A percentile compares a stretch with the other conserved stretches of the same genome.
Conservation (phyloP, 1,140 invertebrate species). For the Panagrolaimus sp. region DNA sequence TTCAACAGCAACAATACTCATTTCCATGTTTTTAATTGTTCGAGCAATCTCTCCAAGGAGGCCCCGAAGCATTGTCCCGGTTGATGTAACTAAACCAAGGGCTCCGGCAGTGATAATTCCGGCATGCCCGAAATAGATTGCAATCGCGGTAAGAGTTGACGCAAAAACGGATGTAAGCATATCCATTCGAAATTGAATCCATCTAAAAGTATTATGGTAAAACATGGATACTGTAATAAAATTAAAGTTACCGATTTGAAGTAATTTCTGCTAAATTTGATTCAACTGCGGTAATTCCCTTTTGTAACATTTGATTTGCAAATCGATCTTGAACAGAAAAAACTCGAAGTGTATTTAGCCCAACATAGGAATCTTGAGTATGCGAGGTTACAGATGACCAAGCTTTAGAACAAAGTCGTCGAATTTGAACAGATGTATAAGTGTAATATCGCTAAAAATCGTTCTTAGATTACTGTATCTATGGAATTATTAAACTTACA, state of each 20-base stretch:
- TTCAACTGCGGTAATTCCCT: slow-evolving; percentile 32
- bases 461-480: background rate
- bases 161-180: slow-evolving; percentile 64
- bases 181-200: slow-evolving; percentile 51
- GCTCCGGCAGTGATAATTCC: slow-evolving; percentile 65
- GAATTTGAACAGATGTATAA: slow-evolving; percentile 82
- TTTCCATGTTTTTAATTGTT: slow-evolving; percentile 88
- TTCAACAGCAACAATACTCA: slow-evolving; percentile 87
- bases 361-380: slow-evolving; percentile 76
- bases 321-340: slow-evolving; percentile 49
- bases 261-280: slow-evolving; percentile 17
- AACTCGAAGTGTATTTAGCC: slow-evolving; percentile 59
- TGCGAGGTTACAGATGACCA: slow-evolving; percentile 95
- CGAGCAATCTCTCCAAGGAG: slow-evolving; percentile 63
- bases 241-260: background rate
- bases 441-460: slow-evolving; percentile 81
- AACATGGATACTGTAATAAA: background rate
- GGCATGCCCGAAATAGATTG: slow-evolving; percentile 49
- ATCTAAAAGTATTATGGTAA: slow-evolving; percentile 8
- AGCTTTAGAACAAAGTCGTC: slow-evolving; percentile 88
- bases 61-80: slow-evolving; percentile 52
- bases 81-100: slow-evolving; percentile 59
- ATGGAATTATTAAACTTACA: background rate
- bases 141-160: slow-evolving; percentile 60
- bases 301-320: slow-evolving; percentile 23